These are phyloP conservation scores for Trichogramma evanescens DNA, from an alignment of 2,888 invertebrate genomes.

Conservation along the genomic window DNA sequence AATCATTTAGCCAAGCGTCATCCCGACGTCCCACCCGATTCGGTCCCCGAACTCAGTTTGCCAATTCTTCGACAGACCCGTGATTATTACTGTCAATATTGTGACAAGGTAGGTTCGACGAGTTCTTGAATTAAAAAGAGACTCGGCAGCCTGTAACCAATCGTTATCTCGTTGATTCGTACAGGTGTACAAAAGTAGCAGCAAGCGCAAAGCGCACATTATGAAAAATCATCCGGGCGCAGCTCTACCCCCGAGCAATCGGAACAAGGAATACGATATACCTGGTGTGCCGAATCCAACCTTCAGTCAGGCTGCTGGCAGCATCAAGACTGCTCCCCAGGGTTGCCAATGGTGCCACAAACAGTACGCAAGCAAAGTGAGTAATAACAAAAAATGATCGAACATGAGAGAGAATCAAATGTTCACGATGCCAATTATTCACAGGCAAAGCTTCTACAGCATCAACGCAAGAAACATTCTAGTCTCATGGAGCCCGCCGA, in stretches of 20 bases:
- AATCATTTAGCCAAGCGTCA: conserved; percentile 78
- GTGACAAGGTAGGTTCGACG: conserved; percentile 57
- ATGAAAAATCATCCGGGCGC: conserved; percentile 76
- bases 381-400: conserved; percentile 32
- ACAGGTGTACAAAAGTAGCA: conserved; percentile 71
- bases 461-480: conserved; percentile 60
- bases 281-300: conserved; percentile 55
- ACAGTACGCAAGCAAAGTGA: conserved; percentile 74
- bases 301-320: conserved; percentile 66
- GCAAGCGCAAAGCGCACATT: conserved; percentile 77
- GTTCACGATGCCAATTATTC: background rate
- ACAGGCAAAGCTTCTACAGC: conserved; percentile 61
- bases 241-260: conserved; percentile 55
- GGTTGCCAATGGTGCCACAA: conserved; percentile 76
- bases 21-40: conserved; percentile 58
- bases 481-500: conserved; percentile 46
- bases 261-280: conserved; percentile 44
- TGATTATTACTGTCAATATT: conserved; percentile 78
- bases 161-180: background rate
- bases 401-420: too few relatives aligned
- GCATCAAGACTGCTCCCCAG: conserved; percentile 64
- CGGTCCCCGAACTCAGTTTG: conserved; percentile 66
- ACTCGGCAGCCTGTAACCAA: conserved; percentile 14
- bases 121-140: background rate
- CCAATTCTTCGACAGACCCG: conserved; percentile 71